phyloP scores from a whole-genome alignment of 2,113 vertebrate genomes.

The Epinephelus moara region DNA sequence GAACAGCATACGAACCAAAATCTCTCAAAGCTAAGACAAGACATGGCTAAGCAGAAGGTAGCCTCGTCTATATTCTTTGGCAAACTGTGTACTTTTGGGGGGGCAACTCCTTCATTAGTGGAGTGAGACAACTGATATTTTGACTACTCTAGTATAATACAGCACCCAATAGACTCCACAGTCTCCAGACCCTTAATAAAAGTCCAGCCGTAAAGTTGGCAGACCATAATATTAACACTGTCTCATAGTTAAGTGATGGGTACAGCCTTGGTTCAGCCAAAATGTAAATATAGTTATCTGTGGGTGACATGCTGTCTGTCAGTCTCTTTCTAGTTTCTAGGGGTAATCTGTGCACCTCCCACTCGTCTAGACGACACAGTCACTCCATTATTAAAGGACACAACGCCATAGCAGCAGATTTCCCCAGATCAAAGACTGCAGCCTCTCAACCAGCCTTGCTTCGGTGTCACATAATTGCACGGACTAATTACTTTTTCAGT shows the following conservation, averaged over 20 bases:
- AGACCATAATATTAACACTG: constrained; percentile 26
- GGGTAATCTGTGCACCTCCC: constrained; percentile 31
- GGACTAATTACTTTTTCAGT: constrained; percentile 5
- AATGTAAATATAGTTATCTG: constrained; percentile 48
- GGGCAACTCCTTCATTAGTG: neutral
- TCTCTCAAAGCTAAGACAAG: constrained; percentile 12
- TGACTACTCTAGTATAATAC: neutral
- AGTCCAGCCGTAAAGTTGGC: constrained; percentile 42
- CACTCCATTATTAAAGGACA: constrained; percentile 37
- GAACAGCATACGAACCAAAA: neutral
- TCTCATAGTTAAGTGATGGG: constrained; percentile 40
- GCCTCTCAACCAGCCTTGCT: neutral
- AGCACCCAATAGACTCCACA: constrained; percentile 8
- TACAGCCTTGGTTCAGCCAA: constrained; percentile 3
- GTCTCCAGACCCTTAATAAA: constrained; percentile 38
- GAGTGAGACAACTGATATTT: constrained; percentile 17
- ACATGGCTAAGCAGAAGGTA: neutral
- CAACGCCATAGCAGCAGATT: neutral
- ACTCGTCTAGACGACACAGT: constrained; percentile 59
- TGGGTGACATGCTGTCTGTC: constrained; percentile 11
- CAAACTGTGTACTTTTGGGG: neutral
- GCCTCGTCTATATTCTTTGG: neutral
- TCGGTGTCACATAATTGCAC: constrained; percentile 13
- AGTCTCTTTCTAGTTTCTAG: neutral
- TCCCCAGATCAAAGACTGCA: constrained; percentile 12